Base-by-base conservation (phyloP, 2,888 invertebrate genomes). In the Adela reaumurella region DNA sequence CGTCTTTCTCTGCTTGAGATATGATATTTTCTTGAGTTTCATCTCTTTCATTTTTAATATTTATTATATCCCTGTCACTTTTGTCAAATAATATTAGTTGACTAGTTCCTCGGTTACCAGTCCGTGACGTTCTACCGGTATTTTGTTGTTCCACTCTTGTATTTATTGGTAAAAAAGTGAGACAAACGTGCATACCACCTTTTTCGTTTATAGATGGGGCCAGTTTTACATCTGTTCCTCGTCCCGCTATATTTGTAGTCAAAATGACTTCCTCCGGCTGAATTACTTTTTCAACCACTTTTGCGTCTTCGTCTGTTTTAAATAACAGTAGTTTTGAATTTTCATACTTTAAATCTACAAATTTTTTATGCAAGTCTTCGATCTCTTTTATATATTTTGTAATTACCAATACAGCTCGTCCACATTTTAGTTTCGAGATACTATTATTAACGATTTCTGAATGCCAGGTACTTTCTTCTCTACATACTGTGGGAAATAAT, bases 231-330 rank as follows among this genome's bases (percentile, higher is more conserved):
- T 53, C 53, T 10, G 53, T 51, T n/a, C 53, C 53, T 44, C 53
- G 43, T 10, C 53, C 53, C n/a, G 53, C 53, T 14, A 53, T 53
- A 41, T 53, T 53, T 10, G 53, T 53, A 2, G 53, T 53, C 17
- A 53, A 50, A 10, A 53, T 50, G 3, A 53, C 47, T 18, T 53
- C 51, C 16, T 51, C 53, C 3, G 53, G 46, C 17, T 49, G 46
- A 19, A 53, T 35, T 17, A 47, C 44, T 11, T 41, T 47, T 19
- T 47, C 45, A 8, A 53, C 46, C 2, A 52, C 46, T 1, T 52
- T n/a, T 3, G 46, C 16, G 35, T 53, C 45, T 46, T 48, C 49
- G 11, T 53, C 52, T 29, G 48, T 52, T 46, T 47, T 53, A 28
- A 48, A 50, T 43, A 53, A 43, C 20, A 47, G 50, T 19, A 53